A percentile compares a stretch with the other conserved stretches of the same genome.
phyloP scores from a whole-genome alignment of 2,113 vertebrate species.

The Caloenas nicobarica region DNA sequence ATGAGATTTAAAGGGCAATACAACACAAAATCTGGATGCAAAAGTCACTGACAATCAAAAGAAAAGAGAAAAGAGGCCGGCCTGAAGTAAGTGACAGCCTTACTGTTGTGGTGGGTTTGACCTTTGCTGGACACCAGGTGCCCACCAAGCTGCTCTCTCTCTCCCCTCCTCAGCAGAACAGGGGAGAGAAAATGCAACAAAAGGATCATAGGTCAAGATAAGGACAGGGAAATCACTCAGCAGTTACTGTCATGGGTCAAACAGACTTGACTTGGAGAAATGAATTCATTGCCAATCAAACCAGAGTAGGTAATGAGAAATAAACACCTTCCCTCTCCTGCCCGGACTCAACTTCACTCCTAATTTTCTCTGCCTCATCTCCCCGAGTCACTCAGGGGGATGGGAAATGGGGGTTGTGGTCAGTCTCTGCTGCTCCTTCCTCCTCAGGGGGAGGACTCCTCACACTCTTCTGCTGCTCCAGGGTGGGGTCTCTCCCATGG shows the following conservation, averaged over 20 bases:
- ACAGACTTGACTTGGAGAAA: background rate
- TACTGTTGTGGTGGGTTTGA: background rate
- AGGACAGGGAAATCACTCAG: too few relatives aligned
- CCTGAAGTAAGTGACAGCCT: background rate
- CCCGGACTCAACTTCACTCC: too few relatives aligned
- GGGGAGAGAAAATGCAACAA: background rate
- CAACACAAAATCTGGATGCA: background rate
- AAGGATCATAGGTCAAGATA: rapidly evolving
- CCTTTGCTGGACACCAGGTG: background rate
- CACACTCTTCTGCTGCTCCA: background rate
- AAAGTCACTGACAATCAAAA: background rate
- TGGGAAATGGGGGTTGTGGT: too few relatives aligned
- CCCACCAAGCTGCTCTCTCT: background rate
- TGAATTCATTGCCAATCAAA: background rate
- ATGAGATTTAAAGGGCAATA: background rate
- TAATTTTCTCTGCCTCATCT: too few relatives aligned
- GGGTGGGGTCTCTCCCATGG: background rate
- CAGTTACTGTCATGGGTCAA: background rate
- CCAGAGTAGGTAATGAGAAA: background rate
- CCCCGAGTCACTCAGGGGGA: too few relatives aligned
- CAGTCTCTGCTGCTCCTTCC: too few relatives aligned
- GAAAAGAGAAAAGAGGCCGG: background rate
- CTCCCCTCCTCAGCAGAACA: background rate
- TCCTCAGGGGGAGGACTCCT: too few relatives aligned
- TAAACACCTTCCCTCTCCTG: background rate